These are phyloP conservation scores for Geopemphigus sp. DNA, from an alignment of 1,140 invertebrate genomes.

Conservation along the genomic window DNA sequence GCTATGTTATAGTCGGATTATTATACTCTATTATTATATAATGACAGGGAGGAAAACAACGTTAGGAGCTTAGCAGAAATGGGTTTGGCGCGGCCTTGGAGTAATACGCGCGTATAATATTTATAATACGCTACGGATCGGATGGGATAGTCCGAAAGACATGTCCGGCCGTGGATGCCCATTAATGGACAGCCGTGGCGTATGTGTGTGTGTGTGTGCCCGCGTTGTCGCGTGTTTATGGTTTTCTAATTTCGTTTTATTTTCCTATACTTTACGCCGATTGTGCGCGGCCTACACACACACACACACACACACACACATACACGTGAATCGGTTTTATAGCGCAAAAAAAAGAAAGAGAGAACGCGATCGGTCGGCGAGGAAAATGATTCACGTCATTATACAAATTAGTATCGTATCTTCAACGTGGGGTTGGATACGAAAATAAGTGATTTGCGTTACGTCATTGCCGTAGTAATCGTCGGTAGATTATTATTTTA, in stretches of 20 bases:
- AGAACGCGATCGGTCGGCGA: neutral
- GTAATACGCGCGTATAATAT: neutral
- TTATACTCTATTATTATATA: neutral
- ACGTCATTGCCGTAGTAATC: neutral
- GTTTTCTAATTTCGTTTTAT: conserved; percentile 24
- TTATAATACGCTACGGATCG: neutral
- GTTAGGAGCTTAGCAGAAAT: neutral
- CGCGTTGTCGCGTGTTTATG: neutral
- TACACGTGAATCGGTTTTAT: neutral
- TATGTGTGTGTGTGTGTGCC: neutral
- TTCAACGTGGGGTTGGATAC: conserved; percentile 1
- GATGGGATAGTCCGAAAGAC: conserved; percentile 50
- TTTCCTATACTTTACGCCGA: conserved; percentile 7
- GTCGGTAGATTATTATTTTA: conserved; percentile 4
- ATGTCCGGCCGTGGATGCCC: conserved; percentile 46
- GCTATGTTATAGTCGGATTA: neutral
- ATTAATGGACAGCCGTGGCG: conserved; percentile 26
- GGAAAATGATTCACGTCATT: neutral
- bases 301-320: conserved; percentile 5
- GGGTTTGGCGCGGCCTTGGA: conserved; percentile 35
- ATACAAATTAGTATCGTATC: neutral
- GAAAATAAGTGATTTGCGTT: neutral
- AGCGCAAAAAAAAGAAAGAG: neutral
- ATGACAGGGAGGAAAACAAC: neutral
- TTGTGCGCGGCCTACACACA: conserved; percentile 12